Base-by-base conservation (phyloP, 2,888 invertebrate genomes). In the Tenthredo livida region DNA sequence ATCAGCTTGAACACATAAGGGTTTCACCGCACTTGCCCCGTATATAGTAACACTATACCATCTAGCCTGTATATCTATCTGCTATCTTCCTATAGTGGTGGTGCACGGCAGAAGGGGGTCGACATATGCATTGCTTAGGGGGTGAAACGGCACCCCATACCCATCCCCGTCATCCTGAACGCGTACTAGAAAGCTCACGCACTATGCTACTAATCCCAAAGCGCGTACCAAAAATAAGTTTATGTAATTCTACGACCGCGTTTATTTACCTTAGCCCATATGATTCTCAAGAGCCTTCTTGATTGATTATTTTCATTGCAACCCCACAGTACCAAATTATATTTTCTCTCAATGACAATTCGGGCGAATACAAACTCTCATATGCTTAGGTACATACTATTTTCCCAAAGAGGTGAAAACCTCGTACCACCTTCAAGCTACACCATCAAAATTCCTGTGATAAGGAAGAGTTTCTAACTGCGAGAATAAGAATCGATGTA, bases 51-150 rank as follows among this genome's bases (percentile, higher is more conserved):
- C 89, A 88, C 87, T 89, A 90, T 37, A 83, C 83, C 67, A 43
- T 33, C 4, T 17, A 89, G 87, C 88, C 85, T 88, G 86, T 84
- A 84, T 47, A 80, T 61, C 58, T 80, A 58, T 61, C 61, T 29
- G n/a, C 61, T 40, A 25, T 80, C 80, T 80, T 61, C 80, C 80
- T 80, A 86, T 84, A 87, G 87, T 86, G 85, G 70, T 84, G 84
- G 86, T 86, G 86, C 75, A 85, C 85, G 84, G 58, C 85, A 87
- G 85, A 85, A 87, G 88, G 90, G 89, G 87, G 86, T 89, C 89
- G 91, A 91, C 92, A 92, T 92, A 92, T 92, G 92, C 88, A 91
- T 90, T 89, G 90, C 89, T 91, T 89, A 90, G 89, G 87, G 88
- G 83, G 50, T 90, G 90, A 89, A 47, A 89, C 88, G 88, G 88